Conservation (phyloP, 1,140 invertebrate genomes). For the Trialeurodes vaporariorum region DNA sequence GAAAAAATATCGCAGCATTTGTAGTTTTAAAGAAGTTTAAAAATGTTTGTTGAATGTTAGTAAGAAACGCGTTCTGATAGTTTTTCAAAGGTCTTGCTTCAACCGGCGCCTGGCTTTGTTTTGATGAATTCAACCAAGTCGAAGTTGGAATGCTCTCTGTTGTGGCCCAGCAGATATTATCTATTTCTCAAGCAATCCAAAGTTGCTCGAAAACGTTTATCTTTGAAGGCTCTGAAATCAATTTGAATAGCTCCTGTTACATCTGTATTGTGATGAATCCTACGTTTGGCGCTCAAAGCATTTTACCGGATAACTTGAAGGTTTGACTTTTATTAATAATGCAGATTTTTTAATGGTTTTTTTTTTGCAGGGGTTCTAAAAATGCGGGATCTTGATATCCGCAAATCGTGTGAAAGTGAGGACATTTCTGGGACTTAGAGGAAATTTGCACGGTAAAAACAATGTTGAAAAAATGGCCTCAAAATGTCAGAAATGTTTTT, state of each 20-base stretch:
- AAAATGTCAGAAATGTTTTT: too few relatives aligned
- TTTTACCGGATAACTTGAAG: constrained; percentile 82
- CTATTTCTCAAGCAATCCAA: constrained; percentile 66
- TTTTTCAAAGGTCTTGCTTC: constrained; percentile 80
- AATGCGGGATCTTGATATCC: too few relatives aligned
- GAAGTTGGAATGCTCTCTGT: constrained; percentile 78
- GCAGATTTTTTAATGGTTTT: constrained; percentile 3
- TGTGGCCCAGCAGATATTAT: constrained; percentile 70
- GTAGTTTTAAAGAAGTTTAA: too few relatives aligned
- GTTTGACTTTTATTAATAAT: constrained; percentile 26
- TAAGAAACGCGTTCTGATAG: constrained; percentile 21
- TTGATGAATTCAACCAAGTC: constrained; percentile 92
- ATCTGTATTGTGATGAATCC: constrained; percentile 93
- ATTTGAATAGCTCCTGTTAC: constrained; percentile 66
- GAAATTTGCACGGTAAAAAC: too few relatives aligned
- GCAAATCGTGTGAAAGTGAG: too few relatives aligned
- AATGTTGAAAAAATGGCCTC: too few relatives aligned
- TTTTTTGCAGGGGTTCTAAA: too few relatives aligned
- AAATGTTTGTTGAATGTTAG: too few relatives aligned
- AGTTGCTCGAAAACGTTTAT: constrained; percentile 54
- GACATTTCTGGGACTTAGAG: too few relatives aligned
- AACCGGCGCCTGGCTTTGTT: constrained; percentile 85
- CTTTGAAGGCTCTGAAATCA: constrained; percentile 76
- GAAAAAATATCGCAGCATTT: too few relatives aligned
- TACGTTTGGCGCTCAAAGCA: constrained; percentile 73